Conservation (phyloP, 1,140 invertebrate genomes). For the Lepidurus packardi region DNA sequence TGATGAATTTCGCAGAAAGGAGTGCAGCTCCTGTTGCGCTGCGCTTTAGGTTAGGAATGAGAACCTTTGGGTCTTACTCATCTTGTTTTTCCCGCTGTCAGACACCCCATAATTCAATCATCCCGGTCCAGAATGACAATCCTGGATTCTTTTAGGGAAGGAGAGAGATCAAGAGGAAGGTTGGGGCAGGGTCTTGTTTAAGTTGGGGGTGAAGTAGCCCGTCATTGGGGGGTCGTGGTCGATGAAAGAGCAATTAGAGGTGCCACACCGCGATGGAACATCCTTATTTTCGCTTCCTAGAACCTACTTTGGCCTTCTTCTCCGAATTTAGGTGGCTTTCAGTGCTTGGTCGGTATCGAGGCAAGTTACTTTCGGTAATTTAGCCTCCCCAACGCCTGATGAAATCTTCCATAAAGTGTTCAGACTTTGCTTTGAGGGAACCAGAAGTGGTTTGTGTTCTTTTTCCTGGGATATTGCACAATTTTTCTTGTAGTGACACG, state of each 20-base stretch:
- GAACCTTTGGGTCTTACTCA: neutral
- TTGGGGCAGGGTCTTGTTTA: neutral
- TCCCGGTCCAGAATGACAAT: constrained; percentile 15
- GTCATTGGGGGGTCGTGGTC: neutral
- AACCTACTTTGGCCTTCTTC: neutral
- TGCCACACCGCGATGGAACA: constrained; percentile 3
- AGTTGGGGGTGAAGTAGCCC: too few species aligned
- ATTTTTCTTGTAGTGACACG: too few species aligned
- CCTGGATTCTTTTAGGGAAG: neutral
- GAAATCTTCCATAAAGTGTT: too few species aligned
- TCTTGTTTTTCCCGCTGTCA: constrained; percentile 2
- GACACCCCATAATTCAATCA: constrained; percentile 19
- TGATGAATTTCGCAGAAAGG: neutral
- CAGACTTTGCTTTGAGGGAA: too few species aligned
- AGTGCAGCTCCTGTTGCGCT: neutral
- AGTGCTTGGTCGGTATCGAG: too few species aligned
- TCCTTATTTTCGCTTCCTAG: neutral
- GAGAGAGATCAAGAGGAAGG: neutral
- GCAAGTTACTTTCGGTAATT: too few species aligned
- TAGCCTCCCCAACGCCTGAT: too few species aligned
- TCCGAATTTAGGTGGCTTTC: too few species aligned
- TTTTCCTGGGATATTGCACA: too few species aligned
- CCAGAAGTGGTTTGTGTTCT: too few species aligned
- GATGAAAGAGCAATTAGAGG: constrained; percentile 21
- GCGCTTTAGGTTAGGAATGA: neutral